Evolutionary conservation across 2,888 invertebrate genomes (phyloP), one percentile per base, ranked within the genome.

Genomic region (Aleiodes alternator): DNA sequence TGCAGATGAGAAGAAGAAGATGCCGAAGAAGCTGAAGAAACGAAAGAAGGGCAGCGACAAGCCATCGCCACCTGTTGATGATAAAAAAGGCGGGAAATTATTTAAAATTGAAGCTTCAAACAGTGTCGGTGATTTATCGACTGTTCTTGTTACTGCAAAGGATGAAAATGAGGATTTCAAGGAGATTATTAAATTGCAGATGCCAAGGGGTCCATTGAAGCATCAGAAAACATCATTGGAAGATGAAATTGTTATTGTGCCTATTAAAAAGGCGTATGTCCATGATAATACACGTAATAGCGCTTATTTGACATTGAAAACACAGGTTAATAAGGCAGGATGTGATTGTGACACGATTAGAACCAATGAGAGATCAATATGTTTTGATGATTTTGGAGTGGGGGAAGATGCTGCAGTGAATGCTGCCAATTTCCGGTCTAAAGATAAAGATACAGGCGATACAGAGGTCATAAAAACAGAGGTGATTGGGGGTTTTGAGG

Each of bases 61-160:
- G 7, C 78, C 77, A 6, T 55, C 50, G 50, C 38, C 69, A 34
- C 12, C 53, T 38, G 48, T 66, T 11, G 43, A 23, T 11, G 43
- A n/a, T n/a, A 48, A 57, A 48, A 31, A 38, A 3, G 12, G 61
- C 6, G 61, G 61, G 0, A 75, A 75, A 31, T 9, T 53, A 4
- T 87, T 83, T 56, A 88, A 87, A 70, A 79, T 88, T 38, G 88
- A 89, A 59, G 88, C 88, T 1, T 85, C 83, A 31, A 88, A 89
- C 73, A 89, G 87, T 53, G 86, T 84, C 0, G 89, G 86, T 0
- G 88, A 89, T 57, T 84, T 88, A 16, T 86, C 89, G 0, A 88
- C 87, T 0, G 57, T 87, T 0, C 82, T 79, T 83, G 72, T 87
- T 12, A 86, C 84, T 50, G 78, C 83, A 0, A 70, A 73, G 0